Evolutionary conservation across 2,888 invertebrate species (phyloP).

Genomic region (Drosophila antonietae): DNA sequence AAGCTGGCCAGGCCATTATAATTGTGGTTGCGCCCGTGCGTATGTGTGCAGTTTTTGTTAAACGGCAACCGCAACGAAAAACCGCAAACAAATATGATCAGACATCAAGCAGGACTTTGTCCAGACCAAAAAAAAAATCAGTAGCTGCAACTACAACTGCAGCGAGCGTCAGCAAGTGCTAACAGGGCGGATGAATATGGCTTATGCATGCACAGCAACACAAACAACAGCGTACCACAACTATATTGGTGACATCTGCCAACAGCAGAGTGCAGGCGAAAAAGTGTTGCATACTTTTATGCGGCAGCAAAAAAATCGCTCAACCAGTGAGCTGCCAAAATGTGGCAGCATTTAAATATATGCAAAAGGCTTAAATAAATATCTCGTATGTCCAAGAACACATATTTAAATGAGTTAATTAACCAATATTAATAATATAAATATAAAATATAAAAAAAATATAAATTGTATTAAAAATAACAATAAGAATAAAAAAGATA

Average conservation of each 20-base stretch:
- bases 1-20: slow-evolving; percentile 68
- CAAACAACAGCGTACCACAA: slow-evolving; percentile 11
- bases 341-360: slow-evolving; percentile 12
- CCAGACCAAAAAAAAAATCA: slow-evolving; percentile 11
- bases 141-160: slow-evolving; percentile 11
- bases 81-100: slow-evolving; percentile 78
- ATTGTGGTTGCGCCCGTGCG: slow-evolving; percentile 50
- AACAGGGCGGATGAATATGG: slow-evolving; percentile 64
- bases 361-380: neutral
- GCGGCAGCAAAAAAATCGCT: slow-evolving; percentile 53
- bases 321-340: slow-evolving; percentile 5
- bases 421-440: too few relatives aligned
- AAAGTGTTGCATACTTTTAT: slow-evolving; percentile 62
- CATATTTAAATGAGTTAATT: slow-evolving; percentile 29
- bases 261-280: slow-evolving; percentile 32
- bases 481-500: neutral
- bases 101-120: slow-evolving; percentile 60
- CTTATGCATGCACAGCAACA: slow-evolving; percentile 47
- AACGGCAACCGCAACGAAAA: slow-evolving; percentile 63
- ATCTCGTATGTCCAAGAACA: neutral
- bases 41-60: slow-evolving; percentile 58
- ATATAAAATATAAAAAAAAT: too few relatives aligned
- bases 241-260: slow-evolving; percentile 32
- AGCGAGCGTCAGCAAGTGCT: slow-evolving; percentile 39
- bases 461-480: too few relatives aligned